These are phyloP conservation scores for Drosophila mettleri DNA, from an alignment of 2,888 invertebrate genomes.

Conservation along the genomic window DNA sequence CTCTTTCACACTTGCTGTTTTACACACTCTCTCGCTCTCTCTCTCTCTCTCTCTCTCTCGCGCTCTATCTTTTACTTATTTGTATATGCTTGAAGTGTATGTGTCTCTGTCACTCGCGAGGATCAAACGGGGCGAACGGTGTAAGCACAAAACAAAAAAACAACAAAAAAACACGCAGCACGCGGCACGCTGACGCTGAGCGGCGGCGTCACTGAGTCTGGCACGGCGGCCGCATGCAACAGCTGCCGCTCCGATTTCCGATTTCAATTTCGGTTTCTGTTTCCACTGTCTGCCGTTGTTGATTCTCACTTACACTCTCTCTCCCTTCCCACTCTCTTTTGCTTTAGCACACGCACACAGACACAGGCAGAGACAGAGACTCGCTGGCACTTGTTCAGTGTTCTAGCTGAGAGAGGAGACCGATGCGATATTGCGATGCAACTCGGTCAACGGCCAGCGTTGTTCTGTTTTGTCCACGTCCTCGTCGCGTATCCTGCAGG, in stretches of 20 bases:
- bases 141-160: slow-evolving; percentile 58
- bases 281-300: slow-evolving; percentile 5
- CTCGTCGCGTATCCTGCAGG: slow-evolving; percentile 59
- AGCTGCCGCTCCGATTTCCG: slow-evolving; percentile 68
- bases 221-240: slow-evolving; percentile 77
- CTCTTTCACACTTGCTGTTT: not conserved
- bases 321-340: slow-evolving; percentile 27
- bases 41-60: not conserved
- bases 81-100: slow-evolving; percentile 2
- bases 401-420: slow-evolving; percentile 23
- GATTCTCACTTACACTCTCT: slow-evolving; percentile 21
- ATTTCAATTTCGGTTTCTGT: slow-evolving; percentile 31
- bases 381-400: slow-evolving; percentile 7
- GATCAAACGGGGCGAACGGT: slow-evolving; percentile 43
- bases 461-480: slow-evolving; percentile 66
- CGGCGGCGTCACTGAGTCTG: slow-evolving; percentile 67
- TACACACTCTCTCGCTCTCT: not conserved
- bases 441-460: slow-evolving; percentile 78
- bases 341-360: no score
- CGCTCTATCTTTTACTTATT: not conserved
- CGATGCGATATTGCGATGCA: slow-evolving; percentile 64
- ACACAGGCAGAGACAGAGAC: no score
- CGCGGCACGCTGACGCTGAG: slow-evolving; percentile 49
- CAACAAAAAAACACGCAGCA: slow-evolving; percentile 51
- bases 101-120: slow-evolving; percentile 54